A percentile compares a stretch with the other conserved stretches of the same genome.
These are phyloP conservation scores for Chironomus tentans DNA, from an alignment of 2,888 invertebrate species.

Conservation along the genomic window DNA sequence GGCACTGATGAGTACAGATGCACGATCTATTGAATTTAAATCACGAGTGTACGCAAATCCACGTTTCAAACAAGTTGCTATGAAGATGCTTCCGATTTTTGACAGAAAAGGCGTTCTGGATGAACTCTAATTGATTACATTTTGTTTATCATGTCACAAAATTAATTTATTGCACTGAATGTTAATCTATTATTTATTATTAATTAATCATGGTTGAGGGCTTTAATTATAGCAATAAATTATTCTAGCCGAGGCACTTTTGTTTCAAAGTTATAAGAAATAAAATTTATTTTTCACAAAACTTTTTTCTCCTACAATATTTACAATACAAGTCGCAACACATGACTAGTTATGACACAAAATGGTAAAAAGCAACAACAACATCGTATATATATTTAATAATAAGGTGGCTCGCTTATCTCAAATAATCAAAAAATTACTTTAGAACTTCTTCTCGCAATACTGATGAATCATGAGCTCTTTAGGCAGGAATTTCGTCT, in stretches of 20 bases:
- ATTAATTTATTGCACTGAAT: too few relatives aligned
- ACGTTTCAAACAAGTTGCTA: neutral
- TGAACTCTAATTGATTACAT: neutral
- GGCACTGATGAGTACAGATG: neutral
- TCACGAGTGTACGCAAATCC: neutral
- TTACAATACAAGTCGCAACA: slow-evolving; percentile 1
- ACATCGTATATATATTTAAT: neutral
- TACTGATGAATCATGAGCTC: neutral
- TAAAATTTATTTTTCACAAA: neutral
- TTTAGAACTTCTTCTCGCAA: neutral
- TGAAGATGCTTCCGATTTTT: neutral
- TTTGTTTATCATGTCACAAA: neutral
- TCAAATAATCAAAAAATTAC: neutral
- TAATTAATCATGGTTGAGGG: too few relatives aligned
- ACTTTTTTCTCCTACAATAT: neutral
- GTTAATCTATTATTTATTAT: too few relatives aligned
- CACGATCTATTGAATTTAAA: neutral
- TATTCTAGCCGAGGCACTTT: too few relatives aligned
- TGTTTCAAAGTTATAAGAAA: too few relatives aligned
- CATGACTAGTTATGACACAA: neutral
- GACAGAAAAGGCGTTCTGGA: slow-evolving; percentile 20
- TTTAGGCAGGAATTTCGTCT: neutral
- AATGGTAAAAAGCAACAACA: neutral
- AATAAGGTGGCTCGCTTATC: neutral
- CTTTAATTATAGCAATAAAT: too few relatives aligned